Evolutionary conservation across 1,140 invertebrate genomes (phyloP), one percentile per base, ranked within the genome.

Genomic region (Procambarus virginalis): DNA sequence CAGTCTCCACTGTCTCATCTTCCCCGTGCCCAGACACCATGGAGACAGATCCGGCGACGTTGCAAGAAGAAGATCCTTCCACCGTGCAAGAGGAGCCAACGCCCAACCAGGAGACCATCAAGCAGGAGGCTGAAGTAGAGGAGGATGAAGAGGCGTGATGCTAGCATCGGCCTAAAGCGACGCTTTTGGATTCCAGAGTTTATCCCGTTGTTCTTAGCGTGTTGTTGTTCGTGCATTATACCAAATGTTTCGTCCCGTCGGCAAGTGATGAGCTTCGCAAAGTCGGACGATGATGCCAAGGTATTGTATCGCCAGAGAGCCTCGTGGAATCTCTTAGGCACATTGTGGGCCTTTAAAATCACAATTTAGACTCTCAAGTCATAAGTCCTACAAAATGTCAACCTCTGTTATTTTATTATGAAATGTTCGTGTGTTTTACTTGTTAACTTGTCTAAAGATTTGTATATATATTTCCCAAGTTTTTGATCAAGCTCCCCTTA

Each of bases 401-500:
- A 84, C 88, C 88, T 87, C 86, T 89, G 88, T 89, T 89, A 89
- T 89, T 89, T 89, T 89, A 89, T 84, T 89, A 89, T 89, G 73
- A 84, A 84, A 89, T 89, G 88, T 89, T 89, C 88, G 88, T 89
- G 88, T 89, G 81, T 89, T 89, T 89, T 89, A 89, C 88, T 89
- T 89, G 88, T 89, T 89, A 89, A 89, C 88, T 84, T 89, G 88
- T 89, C 88, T 83, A 89, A 89, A 89, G 88, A 78, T 89, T 89
- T 89, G 88, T 89, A 89, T 77, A 89, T 89, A 84, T 77, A 84
- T 89, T 89, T 89, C 75, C 81, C 73, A 75, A 76, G 49, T 77
- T 89, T 76, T 89, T 83, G 58, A 83, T 84, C 81, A 84, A 84
- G 88, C 81, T 89, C 88, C 88, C 88, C 55, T 60, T 83, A 84